Conservation (phyloP, 2,888 invertebrate species). For the Acronicta psi region DNA sequence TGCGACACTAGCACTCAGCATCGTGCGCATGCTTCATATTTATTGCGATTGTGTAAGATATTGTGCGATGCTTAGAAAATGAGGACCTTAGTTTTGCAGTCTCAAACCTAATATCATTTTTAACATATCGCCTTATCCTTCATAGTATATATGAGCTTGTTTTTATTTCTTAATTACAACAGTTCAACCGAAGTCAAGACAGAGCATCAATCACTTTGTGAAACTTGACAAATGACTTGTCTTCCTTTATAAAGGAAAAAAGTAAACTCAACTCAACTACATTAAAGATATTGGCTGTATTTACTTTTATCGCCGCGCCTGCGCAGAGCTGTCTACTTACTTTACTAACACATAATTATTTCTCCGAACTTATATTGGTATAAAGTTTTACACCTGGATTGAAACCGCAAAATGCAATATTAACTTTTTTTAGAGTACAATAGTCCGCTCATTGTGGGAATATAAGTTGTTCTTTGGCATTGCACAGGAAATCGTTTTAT, state of each 20-base stretch:
- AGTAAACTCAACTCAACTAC: constrained; percentile 7
- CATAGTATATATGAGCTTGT: not conserved
- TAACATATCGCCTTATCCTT: not conserved
- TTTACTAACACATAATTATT: constrained; percentile 30
- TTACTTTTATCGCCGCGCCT: constrained; percentile 13
- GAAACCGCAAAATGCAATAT: constrained; percentile 73
- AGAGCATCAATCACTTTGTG: constrained; percentile 41
- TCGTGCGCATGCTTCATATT: constrained; percentile 44
- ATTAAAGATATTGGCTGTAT: constrained; percentile 30
- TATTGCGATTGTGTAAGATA: constrained; percentile 54
- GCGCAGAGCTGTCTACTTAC: constrained; percentile 16
- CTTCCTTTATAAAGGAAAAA: constrained; percentile 30
- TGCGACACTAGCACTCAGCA: constrained; percentile 51
- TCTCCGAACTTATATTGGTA: constrained; percentile 39
- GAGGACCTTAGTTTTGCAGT: not conserved
- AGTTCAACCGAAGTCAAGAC: constrained; percentile 44
- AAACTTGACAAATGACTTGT: constrained; percentile 37
- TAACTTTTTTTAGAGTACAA: constrained; percentile 64
- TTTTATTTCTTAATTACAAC: constrained; percentile 24
- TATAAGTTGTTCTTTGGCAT: constrained; percentile 55
- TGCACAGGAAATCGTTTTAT: constrained; percentile 82
- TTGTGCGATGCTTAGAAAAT: constrained; percentile 38
- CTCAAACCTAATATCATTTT: not conserved
- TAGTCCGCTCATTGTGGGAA: constrained; percentile 67
- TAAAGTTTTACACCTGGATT: constrained; percentile 50